phyloP scores from a whole-genome alignment of 2,797 vertebrate genomes.

The Cuculus canorus region DNA sequence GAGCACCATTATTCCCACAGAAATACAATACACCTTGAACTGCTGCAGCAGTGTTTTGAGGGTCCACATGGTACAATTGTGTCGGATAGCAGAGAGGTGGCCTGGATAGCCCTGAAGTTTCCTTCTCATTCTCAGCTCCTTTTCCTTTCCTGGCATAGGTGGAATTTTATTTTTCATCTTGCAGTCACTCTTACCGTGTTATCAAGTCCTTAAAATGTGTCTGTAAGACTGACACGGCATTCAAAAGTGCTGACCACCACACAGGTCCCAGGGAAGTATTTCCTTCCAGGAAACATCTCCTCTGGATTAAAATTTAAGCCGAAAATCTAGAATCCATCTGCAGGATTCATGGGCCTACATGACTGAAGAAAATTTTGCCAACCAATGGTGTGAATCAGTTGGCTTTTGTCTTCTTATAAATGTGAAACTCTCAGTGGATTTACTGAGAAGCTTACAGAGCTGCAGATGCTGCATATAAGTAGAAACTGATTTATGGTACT shows the following conservation, averaged over 20 bases:
- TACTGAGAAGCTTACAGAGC: neutral
- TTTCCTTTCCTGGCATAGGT: neutral
- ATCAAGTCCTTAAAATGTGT: neutral
- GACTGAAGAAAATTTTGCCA: neutral
- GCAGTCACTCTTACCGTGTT: neutral
- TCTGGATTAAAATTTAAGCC: neutral
- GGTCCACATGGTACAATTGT: fast-evolving
- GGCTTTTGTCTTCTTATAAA: neutral
- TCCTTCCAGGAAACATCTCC: neutral
- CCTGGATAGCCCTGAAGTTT: neutral
- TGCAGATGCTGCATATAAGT: neutral
- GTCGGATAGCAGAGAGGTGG: neutral
- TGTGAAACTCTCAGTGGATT: neutral
- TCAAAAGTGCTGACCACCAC: neutral
- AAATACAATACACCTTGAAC: neutral
- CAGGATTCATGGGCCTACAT: neutral
- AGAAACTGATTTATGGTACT: neutral
- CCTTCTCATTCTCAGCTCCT: neutral
- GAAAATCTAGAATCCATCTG: neutral
- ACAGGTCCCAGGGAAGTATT: neutral
- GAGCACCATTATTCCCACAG: neutral
- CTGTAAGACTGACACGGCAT: neutral
- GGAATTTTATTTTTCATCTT: neutral
- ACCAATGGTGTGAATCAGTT: neutral
- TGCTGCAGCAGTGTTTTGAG: neutral